Conservation (phyloP, 2,888 invertebrate genomes). For the Hydraecia micacea region DNA sequence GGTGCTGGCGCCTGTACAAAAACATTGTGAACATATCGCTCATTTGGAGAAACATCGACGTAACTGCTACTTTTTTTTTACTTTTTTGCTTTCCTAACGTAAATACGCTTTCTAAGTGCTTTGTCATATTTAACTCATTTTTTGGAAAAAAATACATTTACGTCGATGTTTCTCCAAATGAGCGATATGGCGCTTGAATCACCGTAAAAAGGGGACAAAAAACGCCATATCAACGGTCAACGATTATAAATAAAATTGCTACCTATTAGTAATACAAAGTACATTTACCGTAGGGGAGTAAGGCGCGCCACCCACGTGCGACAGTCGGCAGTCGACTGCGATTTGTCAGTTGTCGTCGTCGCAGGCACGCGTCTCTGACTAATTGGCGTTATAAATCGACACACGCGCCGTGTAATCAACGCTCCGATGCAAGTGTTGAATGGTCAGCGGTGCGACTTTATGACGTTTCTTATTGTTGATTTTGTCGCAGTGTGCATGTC, state of each 20-base stretch:
- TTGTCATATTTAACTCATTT: too few species aligned
- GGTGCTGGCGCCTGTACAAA: too few species aligned
- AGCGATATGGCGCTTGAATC: not conserved
- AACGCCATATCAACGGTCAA: constrained; percentile 7
- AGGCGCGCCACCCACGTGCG: constrained; percentile 81
- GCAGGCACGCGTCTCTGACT: constrained; percentile 83
- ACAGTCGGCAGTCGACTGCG: constrained; percentile 79
- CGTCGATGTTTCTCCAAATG: too few species aligned
- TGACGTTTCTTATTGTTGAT: constrained; percentile 57
- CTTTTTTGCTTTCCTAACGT: too few species aligned
- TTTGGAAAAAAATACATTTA: too few species aligned
- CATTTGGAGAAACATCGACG: too few species aligned
- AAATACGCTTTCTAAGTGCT: too few species aligned
- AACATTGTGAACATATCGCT: not conserved
- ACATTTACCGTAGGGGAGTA: constrained; percentile 63
- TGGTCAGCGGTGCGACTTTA: constrained; percentile 66
- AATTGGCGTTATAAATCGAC: constrained; percentile 88
- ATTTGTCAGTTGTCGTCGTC: constrained; percentile 86
- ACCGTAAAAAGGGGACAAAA: not conserved
- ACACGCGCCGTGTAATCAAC: constrained; percentile 80
- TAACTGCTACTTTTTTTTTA: too few species aligned
- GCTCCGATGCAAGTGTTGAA: constrained; percentile 76
- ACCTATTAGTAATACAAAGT: constrained; percentile 58
- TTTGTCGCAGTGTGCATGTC: constrained; percentile 45
- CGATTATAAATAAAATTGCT: constrained; percentile 52